Base-by-base conservation (phyloP, 2,797 vertebrate genomes). In the Leptatherina wallacei region DNA sequence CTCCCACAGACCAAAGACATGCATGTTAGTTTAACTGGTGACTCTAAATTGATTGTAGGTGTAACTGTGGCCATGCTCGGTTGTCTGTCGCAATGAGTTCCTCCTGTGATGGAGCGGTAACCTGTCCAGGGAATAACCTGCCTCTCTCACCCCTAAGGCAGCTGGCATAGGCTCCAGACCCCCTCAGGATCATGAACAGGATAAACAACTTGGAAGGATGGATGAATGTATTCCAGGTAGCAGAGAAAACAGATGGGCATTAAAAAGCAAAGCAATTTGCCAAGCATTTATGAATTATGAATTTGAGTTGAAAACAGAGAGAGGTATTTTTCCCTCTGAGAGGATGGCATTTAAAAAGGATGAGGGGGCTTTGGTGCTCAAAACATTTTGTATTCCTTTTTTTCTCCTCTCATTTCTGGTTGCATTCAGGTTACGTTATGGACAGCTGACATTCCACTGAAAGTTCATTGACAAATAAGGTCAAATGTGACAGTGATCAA, bases 221-320 rank as follows among this genome's bases (percentile, higher is more conserved):
- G 44, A 61, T 20, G 51, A 56, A 36, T 55, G 51, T 27, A 30
- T 40, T 54, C 24, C 13, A 55, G 35, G 9, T 3, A 27, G 24
- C 11, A 29, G 24, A 27, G n/a, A 29, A 54, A 9, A 27, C 22
- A 20, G 14, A 27, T 1, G 38, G 40, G 35, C 51, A 67, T 78
- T 81, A 49, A 81, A 80, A 75, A 35, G 29, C 55, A 66, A 66
- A 78, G 67, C 40, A 57, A 61, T 22, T 42, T 67, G 29, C 51
- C 27, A 27, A 6, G 40, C 30, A 51, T 51, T 74, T 54, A 71
- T 78, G 42, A 81, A 81, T 81, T 62, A 75, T 69, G 29, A 10
- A 84, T 84, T 73, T 65, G 4, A n/a, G 40, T 49, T 35, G 36
- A 49, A 73, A 44, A 73, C 33, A 57, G 61, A 64, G 51, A 18